phyloP scores from a whole-genome alignment of 2,888 invertebrate genomes.

The Drosophila kanekoi region DNA sequence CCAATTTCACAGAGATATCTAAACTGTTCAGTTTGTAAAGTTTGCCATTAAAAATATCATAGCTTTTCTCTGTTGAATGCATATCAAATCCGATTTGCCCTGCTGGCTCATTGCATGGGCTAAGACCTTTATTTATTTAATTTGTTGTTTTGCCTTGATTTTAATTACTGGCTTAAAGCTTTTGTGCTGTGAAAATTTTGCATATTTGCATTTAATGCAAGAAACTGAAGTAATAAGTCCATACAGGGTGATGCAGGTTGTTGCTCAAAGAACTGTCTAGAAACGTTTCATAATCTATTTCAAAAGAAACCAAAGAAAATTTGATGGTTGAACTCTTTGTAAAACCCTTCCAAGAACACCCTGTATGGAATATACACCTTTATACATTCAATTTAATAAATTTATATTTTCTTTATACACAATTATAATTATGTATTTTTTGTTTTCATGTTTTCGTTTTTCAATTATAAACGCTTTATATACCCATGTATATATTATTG shows the following conservation, averaged over 20 bases:
- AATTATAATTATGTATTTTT: slow-evolving; percentile 32
- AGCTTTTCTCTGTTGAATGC: slow-evolving; percentile 17
- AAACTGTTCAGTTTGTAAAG: slow-evolving; percentile 2
- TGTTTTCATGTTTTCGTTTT: slow-evolving; percentile 17
- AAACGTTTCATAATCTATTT: not conserved
- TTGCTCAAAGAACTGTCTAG: not conserved
- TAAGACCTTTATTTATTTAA: slow-evolving; percentile 8
- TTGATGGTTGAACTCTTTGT: not conserved
- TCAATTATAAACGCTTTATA: slow-evolving; percentile 40
- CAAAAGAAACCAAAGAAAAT: not conserved
- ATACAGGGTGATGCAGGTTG: slow-evolving; percentile 34
- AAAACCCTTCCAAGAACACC: not conserved
- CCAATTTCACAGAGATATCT: not conserved
- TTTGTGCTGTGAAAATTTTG: slow-evolving; percentile 15
- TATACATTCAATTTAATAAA: too few relatives aligned
- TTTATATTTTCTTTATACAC: not conserved
- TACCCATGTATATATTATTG: slow-evolving; percentile 24
- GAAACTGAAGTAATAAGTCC: not conserved
- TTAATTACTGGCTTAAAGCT: slow-evolving; percentile 33
- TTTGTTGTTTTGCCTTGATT: slow-evolving; percentile 10
- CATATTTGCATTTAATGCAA: slow-evolving; percentile 19
- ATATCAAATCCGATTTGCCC: slow-evolving; percentile 12
- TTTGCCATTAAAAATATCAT: slow-evolving; percentile 20
- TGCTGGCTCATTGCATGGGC: slow-evolving; percentile 27
- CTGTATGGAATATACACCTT: slow-evolving; percentile 14